Base-by-base conservation (phyloP, 92 coral and sea anemone genomes). In the Metridium senile region DNA sequence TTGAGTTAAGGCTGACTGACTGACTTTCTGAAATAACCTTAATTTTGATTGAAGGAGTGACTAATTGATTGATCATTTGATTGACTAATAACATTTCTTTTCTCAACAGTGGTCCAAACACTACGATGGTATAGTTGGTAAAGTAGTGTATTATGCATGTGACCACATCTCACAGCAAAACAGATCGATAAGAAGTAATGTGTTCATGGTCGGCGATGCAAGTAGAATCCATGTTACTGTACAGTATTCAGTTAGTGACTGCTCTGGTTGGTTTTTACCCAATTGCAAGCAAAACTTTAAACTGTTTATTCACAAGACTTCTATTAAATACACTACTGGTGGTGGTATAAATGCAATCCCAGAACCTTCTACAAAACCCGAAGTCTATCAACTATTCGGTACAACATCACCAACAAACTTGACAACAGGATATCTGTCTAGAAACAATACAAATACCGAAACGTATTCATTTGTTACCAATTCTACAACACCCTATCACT, bases 161-260 rank as follows among this genome's bases (percentile, higher is more conserved):
- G 59, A 54, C 17, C 2, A 2, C 4, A 54, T 6, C 59, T 54
- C 23, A 54, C 59, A 54, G 25, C 76, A 4, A 54, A 45, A 76
- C 81, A 30, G 39, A n/a, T 87, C 88, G 91, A n/a, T 87, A n/a
- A 26, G 70, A 62, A 77, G 87, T 52, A 63, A 83, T 64, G 77
- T 32, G 17, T 56, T 87, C 20, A 10, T 21, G 34, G 79, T 62
- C 43, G 46, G 80, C 10, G 34, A 66, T 54, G 73, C 85, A 20
- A 76, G 72, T 16, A 78, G 47, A 67, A 39, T 87, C 19, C 72
- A 82, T 66, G 62, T 87, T 9, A 84, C 71, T 27, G 51, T 77
- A 20, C 66, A 77, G 57, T 87, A 77, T 75, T 58, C 91, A 10
- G 63, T 75, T 25, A 13, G 71, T 1, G 56, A 9, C 11, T 61